Evolutionary conservation across 2,113 vertebrate genomes (phyloP), one percentile per base, ranked within the genome.

Genomic region (Aptenodytes forsteri): DNA sequence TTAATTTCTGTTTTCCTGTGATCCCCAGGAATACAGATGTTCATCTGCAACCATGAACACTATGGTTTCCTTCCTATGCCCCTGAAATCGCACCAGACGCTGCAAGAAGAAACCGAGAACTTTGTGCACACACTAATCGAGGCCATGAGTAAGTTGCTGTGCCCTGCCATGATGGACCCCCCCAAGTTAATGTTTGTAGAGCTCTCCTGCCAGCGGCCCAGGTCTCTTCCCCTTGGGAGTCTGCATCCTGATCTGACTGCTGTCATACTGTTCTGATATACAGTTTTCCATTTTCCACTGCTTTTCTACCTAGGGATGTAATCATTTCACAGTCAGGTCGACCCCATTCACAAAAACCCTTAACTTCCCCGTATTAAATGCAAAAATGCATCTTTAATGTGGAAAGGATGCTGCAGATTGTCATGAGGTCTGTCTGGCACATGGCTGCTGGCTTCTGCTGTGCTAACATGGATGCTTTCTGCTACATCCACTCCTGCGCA

Each of bases 1-100:
- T 13, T 16, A 7, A 30, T 61, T 29, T 47, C n/a, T 90, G 32
- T 19, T 83, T 90, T 58, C 86, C 32, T 95, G 44, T 78, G 61
- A 34, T 77, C 79, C 79, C 27, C 96, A 99, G 98, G 98, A 54
- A 75, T 98, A 83, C 99, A 99, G 98, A 99, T 99, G 99, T 98
- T 99, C 78, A 93, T 99, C 90, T 99, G 99, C 96, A 99, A 99
- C 98, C 98, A 95, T 54, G 99, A 99, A n/a, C 99, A 99, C 96
- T 99, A 99, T 1, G 99, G 99, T 14, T 99, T 99, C 97, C 98
- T 99, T 64, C 99, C 99, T 9, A 98, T 99, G 88, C 99, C 99
- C 25, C 98, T 99, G 89, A 99, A 99, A 96, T 96, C 99, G 0
- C 99, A 99, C 58, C 99, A 99, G 93, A 99, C 89, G 0, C 97